A percentile compares a stretch with the other conserved stretches of the same genome.
Evolutionary conservation across 2,888 invertebrate species (phyloP).

Genomic region (Parochlus steinenii): DNA sequence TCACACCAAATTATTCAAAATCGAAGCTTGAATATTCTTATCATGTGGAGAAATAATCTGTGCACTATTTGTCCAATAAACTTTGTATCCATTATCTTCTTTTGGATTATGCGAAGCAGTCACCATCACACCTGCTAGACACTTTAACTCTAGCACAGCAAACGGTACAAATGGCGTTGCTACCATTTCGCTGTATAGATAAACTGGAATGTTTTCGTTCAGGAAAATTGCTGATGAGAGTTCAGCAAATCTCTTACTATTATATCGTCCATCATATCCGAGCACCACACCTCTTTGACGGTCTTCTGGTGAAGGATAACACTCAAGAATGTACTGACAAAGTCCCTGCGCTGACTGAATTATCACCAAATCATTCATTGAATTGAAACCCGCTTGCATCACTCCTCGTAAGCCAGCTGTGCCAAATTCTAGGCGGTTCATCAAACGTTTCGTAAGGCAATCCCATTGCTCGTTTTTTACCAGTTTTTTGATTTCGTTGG

Average conservation of each 20-base stretch:
- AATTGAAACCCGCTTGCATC: slow-evolving; percentile 86
- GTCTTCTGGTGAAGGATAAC: slow-evolving; percentile 32
- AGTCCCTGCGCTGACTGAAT: slow-evolving; percentile 90
- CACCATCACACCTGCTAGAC: slow-evolving; percentile 79
- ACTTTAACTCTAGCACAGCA: slow-evolving; percentile 52
- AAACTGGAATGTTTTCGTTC: slow-evolving; percentile 56
- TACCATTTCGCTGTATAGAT: slow-evolving; percentile 59
- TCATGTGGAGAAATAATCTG: slow-evolving; percentile 93
- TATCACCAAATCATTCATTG: slow-evolving; percentile 92
- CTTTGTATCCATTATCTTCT: slow-evolving; percentile 94
- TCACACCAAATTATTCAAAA: slow-evolving; percentile 53
- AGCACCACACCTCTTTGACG: slow-evolving; percentile 62
- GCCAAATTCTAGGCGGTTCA: slow-evolving; percentile 65
- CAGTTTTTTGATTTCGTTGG: slow-evolving; percentile 42
- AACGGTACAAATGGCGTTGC: slow-evolving; percentile 94
- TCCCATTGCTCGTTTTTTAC: slow-evolving; percentile 37
- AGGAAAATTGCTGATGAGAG: slow-evolving; percentile 73
- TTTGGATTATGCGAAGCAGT: slow-evolving; percentile 95
- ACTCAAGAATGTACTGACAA: slow-evolving; percentile 50
- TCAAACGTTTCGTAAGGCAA: slow-evolving; percentile 44
- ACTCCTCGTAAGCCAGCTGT: slow-evolving; percentile 83
- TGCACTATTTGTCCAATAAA: slow-evolving; percentile 88
- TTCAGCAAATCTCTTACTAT: slow-evolving; percentile 82
- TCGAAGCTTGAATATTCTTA: slow-evolving; percentile 62
- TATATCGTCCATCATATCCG: slow-evolving; percentile 85